Conservation (phyloP, 2,888 invertebrate genomes). For the Campoplex capitator region DNA sequence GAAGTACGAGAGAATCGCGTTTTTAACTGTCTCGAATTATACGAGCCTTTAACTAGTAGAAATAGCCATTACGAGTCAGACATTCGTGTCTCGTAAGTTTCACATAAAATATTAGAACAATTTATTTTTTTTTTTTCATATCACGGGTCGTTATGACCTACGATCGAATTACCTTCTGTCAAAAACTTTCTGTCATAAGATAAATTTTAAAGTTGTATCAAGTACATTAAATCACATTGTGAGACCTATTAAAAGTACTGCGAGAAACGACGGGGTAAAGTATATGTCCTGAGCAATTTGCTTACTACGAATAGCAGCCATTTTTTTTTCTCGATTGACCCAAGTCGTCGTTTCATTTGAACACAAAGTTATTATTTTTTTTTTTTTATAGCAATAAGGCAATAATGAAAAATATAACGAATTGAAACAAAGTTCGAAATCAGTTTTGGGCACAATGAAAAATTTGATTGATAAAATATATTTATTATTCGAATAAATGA, state of each 20-base stretch:
- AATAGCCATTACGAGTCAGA: conserved; percentile 12
- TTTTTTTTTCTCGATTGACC: background rate
- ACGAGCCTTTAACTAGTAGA: conserved; percentile 24
- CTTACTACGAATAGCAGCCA: background rate
- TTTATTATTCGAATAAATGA: background rate
- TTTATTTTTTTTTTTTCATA: background rate
- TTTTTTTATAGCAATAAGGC: background rate
- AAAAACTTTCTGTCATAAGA: background rate
- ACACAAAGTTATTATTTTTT: background rate
- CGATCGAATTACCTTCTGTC: background rate
- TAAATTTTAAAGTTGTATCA: background rate
- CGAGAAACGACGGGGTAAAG: background rate
- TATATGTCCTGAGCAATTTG: background rate
- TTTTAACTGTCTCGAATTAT: conserved; percentile 44
- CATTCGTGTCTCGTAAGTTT: conserved; percentile 13
- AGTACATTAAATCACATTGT: background rate
- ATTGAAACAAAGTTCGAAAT: too few relatives aligned
- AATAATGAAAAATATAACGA: background rate
- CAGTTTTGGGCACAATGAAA: background rate
- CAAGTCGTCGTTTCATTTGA: background rate
- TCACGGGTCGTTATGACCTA: background rate
- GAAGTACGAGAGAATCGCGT: conserved; percentile 1
- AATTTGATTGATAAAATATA: background rate
- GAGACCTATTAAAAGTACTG: background rate
- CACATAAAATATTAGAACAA: conserved; percentile 5